A percentile compares a stretch with the other conserved stretches of the same genome.
Conservation (phyloP, 2,888 invertebrate genomes). For the Torymus aiolomorphi region DNA sequence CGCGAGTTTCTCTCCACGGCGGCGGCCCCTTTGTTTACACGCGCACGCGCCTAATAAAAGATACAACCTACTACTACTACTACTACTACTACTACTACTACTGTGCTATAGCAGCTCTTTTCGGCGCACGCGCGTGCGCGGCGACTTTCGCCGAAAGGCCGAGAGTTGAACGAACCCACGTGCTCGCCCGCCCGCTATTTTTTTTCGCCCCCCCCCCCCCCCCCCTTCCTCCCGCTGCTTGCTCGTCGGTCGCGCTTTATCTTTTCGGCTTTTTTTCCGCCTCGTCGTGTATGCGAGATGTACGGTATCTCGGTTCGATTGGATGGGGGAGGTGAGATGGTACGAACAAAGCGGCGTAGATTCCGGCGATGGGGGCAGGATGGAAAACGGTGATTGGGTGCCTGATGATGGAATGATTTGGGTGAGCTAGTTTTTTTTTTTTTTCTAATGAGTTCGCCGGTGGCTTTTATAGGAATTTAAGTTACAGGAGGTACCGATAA, state of each 20-base stretch:
- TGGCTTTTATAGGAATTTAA: no score
- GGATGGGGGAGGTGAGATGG: not conserved
- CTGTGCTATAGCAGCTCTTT: conserved; percentile 24
- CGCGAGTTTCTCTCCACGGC: no score
- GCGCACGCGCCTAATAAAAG: no score
- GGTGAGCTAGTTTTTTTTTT: no score
- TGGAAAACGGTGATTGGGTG: no score
- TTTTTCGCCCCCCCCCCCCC: conserved; percentile 57
- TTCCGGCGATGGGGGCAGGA: not conserved
- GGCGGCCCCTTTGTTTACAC: no score
- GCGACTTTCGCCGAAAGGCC: conserved; percentile 34
- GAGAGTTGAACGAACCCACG: conserved; percentile 73
- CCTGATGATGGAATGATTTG: no score
- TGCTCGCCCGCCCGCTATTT: conserved; percentile 67
- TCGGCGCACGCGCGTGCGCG: not conserved
- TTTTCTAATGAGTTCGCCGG: no score
- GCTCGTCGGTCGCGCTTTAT: not conserved
- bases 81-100: no score
- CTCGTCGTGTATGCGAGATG: not conserved
- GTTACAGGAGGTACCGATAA: no score
- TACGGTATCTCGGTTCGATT: conserved; percentile 26
- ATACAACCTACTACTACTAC: no score
- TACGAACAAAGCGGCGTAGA: not conserved
- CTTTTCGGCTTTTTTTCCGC: not conserved
- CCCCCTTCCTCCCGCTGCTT: conserved; percentile 27